phyloP scores from a whole-genome alignment of 2,113 vertebrate genomes.

The Cairina moschata region DNA sequence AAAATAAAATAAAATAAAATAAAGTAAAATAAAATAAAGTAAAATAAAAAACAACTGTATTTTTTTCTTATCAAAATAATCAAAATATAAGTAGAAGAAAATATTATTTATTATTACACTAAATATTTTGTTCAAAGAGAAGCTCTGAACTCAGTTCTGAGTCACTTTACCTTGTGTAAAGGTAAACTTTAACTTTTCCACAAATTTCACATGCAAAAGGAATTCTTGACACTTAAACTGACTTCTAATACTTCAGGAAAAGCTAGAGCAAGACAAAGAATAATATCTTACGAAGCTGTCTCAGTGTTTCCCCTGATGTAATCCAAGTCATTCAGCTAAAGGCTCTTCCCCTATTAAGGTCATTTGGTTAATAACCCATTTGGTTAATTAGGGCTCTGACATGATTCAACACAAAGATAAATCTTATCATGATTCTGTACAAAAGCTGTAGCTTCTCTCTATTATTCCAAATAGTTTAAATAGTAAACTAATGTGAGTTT shows the following conservation, averaged over 20 bases:
- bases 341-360: background rate
- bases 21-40: background rate
- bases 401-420: background rate
- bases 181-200: background rate
- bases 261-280: background rate
- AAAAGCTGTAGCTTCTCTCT: background rate
- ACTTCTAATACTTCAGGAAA: background rate
- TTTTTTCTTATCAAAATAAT: background rate
- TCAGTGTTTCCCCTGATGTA: background rate
- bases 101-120: background rate
- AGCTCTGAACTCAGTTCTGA: background rate
- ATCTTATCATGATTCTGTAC: background rate
- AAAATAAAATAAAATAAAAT: background rate
- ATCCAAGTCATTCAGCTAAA: background rate
- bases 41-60: background rate
- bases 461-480: background rate
- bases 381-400: background rate
- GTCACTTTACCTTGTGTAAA: background rate
- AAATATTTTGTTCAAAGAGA: background rate
- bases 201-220: background rate
- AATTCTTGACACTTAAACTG: background rate
- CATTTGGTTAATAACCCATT: background rate
- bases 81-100: background rate
- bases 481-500: background rate
- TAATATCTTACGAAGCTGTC: background rate